Percentiles rank a stretch among this genome's conserved stretches.
These are phyloP conservation scores for Oppia nitens DNA, from an alignment of 1,140 invertebrate genomes.

Conservation along the genomic window DNA sequence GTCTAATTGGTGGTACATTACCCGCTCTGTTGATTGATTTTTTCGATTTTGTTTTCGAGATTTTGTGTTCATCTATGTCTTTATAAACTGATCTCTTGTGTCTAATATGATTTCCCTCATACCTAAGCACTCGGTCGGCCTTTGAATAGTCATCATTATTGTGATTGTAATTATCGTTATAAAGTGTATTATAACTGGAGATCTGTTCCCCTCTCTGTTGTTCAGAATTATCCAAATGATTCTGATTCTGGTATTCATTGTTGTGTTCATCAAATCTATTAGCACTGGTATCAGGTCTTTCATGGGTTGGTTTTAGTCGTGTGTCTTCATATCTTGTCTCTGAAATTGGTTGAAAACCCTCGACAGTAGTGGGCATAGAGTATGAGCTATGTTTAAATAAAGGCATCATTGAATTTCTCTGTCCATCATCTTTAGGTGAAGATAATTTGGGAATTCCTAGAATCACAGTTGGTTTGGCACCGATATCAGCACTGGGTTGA, in stretches of 20 bases:
- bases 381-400: not conserved
- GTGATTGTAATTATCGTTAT: not conserved
- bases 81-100: not conserved
- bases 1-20: not conserved
- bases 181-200: not conserved
- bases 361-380: not conserved
- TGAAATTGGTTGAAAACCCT: not conserved
- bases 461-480: not conserved
- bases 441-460: not conserved
- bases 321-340: not conserved
- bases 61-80: too few species aligned
- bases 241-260: not conserved
- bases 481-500: not conserved
- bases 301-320: not conserved
- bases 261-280: not conserved
- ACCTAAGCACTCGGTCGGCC: not conserved
- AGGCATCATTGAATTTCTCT: not conserved
- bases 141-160: not conserved
- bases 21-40: not conserved
- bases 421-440: too few species aligned
- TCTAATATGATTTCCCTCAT: not conserved
- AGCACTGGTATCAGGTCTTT: not conserved
- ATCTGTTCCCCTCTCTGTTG: not conserved
- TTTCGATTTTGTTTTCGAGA: not conserved
- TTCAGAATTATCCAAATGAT: not conserved